A percentile compares a stretch with the other conserved stretches of the same genome.
Conservation (phyloP, 2,797 vertebrate genomes). For the Silurus aristotelis region DNA sequence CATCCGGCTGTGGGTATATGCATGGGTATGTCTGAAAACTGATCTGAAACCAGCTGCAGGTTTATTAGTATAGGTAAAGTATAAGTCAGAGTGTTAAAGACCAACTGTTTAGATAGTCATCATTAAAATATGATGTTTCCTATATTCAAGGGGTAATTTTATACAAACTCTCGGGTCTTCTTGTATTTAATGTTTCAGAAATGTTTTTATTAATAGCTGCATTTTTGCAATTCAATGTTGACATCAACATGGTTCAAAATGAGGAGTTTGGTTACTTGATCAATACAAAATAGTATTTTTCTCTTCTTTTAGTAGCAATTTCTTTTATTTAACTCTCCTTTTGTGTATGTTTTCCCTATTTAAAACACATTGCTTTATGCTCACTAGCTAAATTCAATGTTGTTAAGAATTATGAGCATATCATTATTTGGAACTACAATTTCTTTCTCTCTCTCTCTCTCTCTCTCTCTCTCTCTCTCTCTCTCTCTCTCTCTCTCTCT, state of each 20-base stretch:
- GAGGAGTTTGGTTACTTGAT: background rate
- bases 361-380: too few species aligned
- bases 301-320: too few species aligned
- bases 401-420: background rate
- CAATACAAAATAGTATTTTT: background rate
- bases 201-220: background rate
- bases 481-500: background rate
- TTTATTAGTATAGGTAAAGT: too few species aligned
- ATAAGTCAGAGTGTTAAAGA: too few species aligned
- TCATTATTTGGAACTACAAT: background rate
- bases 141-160: background rate
- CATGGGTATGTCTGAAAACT: too few species aligned
- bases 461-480: background rate
- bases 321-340: too few species aligned
- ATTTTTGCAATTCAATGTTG: background rate
- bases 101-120: too few species aligned
- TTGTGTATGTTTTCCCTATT: too few species aligned
- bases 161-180: background rate
- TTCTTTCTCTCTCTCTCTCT: background rate
- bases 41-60: too few species aligned
- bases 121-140: background rate
- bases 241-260: background rate
- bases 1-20: too few species aligned
- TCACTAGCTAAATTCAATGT: too few species aligned
- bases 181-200: background rate